phyloP scores from a whole-genome alignment of 2,888 invertebrate species.

The Pherbina coryleti region DNA sequence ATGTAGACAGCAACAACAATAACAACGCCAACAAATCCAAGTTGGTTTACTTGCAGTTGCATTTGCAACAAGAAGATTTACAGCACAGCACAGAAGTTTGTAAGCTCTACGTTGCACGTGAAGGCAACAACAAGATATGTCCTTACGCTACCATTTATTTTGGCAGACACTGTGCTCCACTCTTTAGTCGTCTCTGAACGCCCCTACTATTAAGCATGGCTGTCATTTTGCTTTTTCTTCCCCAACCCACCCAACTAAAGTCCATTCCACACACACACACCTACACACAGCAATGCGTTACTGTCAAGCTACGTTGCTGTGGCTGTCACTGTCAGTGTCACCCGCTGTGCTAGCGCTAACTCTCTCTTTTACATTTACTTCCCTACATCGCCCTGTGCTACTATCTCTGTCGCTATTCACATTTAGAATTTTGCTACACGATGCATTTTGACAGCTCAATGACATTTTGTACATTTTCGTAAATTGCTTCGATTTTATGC shows the following conservation, averaged over 20 bases:
- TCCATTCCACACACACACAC: conserved; percentile 42
- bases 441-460: conserved; percentile 66
- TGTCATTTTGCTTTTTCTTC: background rate
- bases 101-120: background rate
- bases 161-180: conserved; percentile 25
- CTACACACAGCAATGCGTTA: conserved; percentile 46
- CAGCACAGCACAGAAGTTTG: background rate
- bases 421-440: conserved; percentile 45
- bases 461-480: conserved; percentile 66
- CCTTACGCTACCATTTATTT: conserved; percentile 43
- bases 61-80: conserved; percentile 4
- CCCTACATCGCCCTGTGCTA: background rate
- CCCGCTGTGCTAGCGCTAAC: conserved; percentile 26
- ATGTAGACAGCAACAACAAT: conserved; percentile 36
- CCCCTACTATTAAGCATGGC: background rate
- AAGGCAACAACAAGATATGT: conserved; percentile 36
- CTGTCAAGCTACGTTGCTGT: conserved; percentile 63
- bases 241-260: background rate
- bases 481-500: conserved; percentile 63
- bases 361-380: background rate
- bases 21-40: conserved; percentile 19
- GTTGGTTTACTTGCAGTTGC: conserved; percentile 11
- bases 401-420: conserved; percentile 40
- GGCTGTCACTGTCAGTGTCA: conserved; percentile 54
- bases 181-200: background rate